These are phyloP conservation scores for Malurus melanocephalus DNA, from an alignment of 2,113 vertebrate genomes.

Conservation along the genomic window DNA sequence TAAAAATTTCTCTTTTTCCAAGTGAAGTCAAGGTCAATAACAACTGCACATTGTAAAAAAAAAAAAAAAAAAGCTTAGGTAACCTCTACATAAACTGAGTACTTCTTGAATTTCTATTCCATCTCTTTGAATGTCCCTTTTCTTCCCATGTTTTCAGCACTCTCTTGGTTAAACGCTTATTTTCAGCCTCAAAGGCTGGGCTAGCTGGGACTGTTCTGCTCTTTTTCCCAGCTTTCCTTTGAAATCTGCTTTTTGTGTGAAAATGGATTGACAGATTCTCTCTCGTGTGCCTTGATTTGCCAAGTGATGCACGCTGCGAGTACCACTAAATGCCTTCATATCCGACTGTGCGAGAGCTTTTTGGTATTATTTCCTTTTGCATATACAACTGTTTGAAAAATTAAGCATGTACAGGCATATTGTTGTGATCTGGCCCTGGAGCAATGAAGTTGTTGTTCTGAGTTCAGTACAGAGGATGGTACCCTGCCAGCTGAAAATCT, in stretches of 20 bases:
- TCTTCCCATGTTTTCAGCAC: not conserved
- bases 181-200: not conserved
- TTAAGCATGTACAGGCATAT: not conserved
- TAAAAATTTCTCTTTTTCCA: not conserved
- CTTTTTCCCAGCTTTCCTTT: slow-evolving; percentile 17
- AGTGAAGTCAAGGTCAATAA: not conserved
- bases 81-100: not conserved
- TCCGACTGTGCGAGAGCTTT: not conserved
- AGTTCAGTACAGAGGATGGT: not conserved
- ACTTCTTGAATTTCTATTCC: not conserved
- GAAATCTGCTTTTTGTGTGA: not conserved
- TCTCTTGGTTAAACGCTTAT: not conserved
- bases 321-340: not conserved
- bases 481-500: not conserved
- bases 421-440: not conserved
- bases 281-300: not conserved
- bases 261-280: not conserved
- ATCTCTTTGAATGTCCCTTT: not conserved
- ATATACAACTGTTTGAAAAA: not conserved
- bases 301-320: not conserved
- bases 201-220: not conserved
- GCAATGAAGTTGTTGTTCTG: not conserved
- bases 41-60: not conserved
- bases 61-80: not conserved
- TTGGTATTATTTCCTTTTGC: slow-evolving; percentile 18